A percentile compares a stretch with the other conserved stretches of the same genome.
Conservation (phyloP, 1,140 invertebrate genomes). For the Ectropis grisescens region DNA sequence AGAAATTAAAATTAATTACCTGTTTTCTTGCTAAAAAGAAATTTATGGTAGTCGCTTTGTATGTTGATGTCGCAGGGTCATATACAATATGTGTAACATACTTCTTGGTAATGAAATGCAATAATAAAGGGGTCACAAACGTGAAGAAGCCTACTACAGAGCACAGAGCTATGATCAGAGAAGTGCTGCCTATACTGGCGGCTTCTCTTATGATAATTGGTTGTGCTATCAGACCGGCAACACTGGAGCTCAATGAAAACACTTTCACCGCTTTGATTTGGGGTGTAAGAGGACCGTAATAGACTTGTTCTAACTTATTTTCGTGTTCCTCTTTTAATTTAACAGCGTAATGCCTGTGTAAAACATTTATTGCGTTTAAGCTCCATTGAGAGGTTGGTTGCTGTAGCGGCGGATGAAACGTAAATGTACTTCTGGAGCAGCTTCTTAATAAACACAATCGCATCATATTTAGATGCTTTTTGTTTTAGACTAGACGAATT, state of each 20-base stretch:
- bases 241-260: conserved; percentile 84
- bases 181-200: conserved; percentile 67
- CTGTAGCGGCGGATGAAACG: not conserved
- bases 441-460: too few species aligned
- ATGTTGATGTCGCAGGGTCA: conserved; percentile 73
- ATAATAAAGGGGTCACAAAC: conserved; percentile 83
- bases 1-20: conserved; percentile 50
- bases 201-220: conserved; percentile 79
- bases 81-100: conserved; percentile 87
- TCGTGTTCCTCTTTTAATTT: conserved; percentile 25
- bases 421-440: too few species aligned
- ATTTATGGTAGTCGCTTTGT: conserved; percentile 78
- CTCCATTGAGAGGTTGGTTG: conserved; percentile 19
- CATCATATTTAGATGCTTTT: too few species aligned
- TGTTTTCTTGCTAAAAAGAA: conserved; percentile 76
- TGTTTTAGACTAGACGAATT: too few species aligned
- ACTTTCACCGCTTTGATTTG: conserved; percentile 82
- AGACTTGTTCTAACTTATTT: conserved; percentile 42
- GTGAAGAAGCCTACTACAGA: conserved; percentile 83
- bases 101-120: conserved; percentile 87
- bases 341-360: conserved; percentile 23
- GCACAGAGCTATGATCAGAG: conserved; percentile 72
- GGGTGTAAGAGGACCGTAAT: conserved; percentile 73
- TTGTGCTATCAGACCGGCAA: conserved; percentile 77
- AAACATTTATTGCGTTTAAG: too few species aligned